A percentile compares a stretch with the other conserved stretches of the same genome.
phyloP scores from a whole-genome alignment of 2,113 vertebrate genomes.

The Toxostoma redivivum region DNA sequence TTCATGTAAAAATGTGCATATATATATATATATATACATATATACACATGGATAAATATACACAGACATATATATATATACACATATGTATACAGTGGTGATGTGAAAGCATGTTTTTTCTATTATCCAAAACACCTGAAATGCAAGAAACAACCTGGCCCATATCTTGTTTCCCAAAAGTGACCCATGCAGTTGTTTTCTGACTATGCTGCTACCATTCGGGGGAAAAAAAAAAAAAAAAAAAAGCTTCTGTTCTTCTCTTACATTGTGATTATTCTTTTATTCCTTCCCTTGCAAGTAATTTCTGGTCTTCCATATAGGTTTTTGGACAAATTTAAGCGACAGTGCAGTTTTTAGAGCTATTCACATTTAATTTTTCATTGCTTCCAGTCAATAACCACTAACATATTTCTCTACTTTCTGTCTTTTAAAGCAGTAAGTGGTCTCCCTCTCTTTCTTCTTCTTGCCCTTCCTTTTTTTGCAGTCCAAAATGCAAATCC shows the following conservation, averaged over 20 bases:
- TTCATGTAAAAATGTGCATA: neutral
- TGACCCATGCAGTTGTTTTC: neutral
- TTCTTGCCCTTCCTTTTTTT: neutral
- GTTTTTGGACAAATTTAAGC: neutral
- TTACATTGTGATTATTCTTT: neutral
- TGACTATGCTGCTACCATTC: neutral
- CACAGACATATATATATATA: rapidly evolving
- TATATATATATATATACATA: no score
- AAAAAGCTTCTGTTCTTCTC: neutral
- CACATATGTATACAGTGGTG: neutral
- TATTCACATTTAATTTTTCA: neutral
- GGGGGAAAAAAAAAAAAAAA: neutral
- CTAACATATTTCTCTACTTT: neutral
- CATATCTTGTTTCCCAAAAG: neutral
- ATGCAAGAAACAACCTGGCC: neutral
- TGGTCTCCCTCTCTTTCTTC: neutral
- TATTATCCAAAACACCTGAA: neutral
- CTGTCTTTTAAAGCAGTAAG: neutral
- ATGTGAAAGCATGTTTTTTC: neutral
- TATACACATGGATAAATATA: no score
- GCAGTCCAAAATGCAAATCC: neutral
- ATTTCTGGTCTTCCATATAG: neutral
- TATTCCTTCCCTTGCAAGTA: no score
- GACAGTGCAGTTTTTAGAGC: neutral
- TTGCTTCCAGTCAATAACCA: neutral